Base-by-base conservation (phyloP, 2,797 vertebrate species). In the Euthynnus affinis region DNA sequence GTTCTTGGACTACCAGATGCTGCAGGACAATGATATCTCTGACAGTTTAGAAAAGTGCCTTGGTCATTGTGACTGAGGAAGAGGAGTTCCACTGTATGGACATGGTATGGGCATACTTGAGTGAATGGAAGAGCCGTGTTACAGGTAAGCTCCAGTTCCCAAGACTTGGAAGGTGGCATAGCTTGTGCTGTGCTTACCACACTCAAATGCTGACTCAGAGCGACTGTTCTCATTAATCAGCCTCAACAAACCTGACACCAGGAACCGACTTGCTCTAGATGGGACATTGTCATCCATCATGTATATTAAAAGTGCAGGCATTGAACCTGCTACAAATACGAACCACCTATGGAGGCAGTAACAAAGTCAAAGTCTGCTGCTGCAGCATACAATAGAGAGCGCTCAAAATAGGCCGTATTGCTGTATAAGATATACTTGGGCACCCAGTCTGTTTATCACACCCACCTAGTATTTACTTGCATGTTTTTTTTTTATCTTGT, bases 201-300 rank as follows among this genome's bases (percentile, higher is more conserved):
- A 49, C 46, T 49, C 18, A 18, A 40, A 25, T 27, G 40, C 60
- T 46, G 15, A 62, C 22, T 46, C 7, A 3, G 37, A 61, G 34
- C 34, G 6, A 25, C 40, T 46, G 42, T 29, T 63, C 42, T 32
- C 44, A 64, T 49, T 64, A 48, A 49, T 48, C 25, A 6, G 44
- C 61, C 25, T 65, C 4, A 32, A 32, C 46, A 51, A n/a, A 51
- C 29, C 42, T 63, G 61, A 48, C 61, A 48, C 61, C 44, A 14
- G 42, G 42, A 63, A 48, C 18, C 27, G 2, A 64, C 44, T n/a
- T 29, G 61, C 44, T 29, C 44, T n/a, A 14, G 44, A 64, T 13
- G 18, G 18, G 22, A 63, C 44, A 13, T 29, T 7, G 46, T 65
- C 62, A 65, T 65, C 62, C 20, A 15, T 65, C 62, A 22, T 22